Evolutionary conservation across 1,140 invertebrate genomes (phyloP), one percentile per base, ranked within the genome.

Genomic region (Wasmannia auropunctata): DNA sequence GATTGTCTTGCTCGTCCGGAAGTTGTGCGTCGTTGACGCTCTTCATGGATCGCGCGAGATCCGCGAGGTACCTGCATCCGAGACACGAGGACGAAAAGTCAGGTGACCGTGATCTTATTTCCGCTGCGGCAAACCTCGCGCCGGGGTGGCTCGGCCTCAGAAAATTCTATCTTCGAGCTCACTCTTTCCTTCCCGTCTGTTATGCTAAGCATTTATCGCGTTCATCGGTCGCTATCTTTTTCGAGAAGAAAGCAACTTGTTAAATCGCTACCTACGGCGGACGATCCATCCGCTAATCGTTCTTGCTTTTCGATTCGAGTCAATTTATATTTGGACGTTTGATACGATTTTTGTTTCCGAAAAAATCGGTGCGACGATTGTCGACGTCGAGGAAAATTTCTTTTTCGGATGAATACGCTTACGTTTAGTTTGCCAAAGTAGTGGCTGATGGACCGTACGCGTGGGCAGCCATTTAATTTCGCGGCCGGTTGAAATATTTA

Each of bases 401-500:
- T 56, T n/a, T 34, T 46, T 25, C 37, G 37, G 2, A n/a, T 28
- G 22, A n/a, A 56, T 11, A 25, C 8, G 43, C 2, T 81, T 54
- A 69, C 16, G 19, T 60, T 46, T 37, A 79, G 0, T 25, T 34
- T 14, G 65, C 31, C 31, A 25, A 79, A 79, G 1, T 14, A 79
- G 1, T 14, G 37, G n/a, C 10, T 16, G 16, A 49, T n/a, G 40
- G 31, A 51, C 5, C 25, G n/a, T 16, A 56, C 19, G 28, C 11
- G 28, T 86, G 89, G 84, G 85, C 89, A 91, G 58, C 86, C 75
- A 90, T 90, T 90, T 88, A 90, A 90, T 43, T 74, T 69, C 22
- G 56, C 46, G 95, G 96, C 96, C 96, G 96, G 92, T 95, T 95
- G 14, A 86, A 51, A 96, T 96, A 97, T 96, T 97, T 98, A 96